Evolutionary conservation across 2,888 invertebrate genomes (phyloP).

Genomic region (Horisme vitalbata): DNA sequence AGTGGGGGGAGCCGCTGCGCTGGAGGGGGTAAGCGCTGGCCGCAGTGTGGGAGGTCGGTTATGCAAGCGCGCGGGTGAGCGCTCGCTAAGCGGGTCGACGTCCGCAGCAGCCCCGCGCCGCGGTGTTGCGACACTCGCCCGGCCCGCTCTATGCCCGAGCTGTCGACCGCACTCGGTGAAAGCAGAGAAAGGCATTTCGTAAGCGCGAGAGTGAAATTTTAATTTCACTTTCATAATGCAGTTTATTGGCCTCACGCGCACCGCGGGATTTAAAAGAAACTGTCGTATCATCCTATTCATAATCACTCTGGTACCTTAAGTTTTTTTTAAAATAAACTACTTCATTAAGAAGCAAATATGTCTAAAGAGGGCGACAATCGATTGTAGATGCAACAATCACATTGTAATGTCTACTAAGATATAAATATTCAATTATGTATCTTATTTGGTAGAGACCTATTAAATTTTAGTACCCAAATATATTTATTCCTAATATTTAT

Average conservation of each 20-base stretch:
- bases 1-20: slow-evolving; percentile 31
- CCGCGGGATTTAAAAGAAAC: slow-evolving; percentile 15
- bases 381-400: too few species aligned
- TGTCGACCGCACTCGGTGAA: slow-evolving; percentile 59
- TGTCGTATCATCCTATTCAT: not conserved
- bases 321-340: too few species aligned
- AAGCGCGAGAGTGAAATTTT: slow-evolving; percentile 81
- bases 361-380: too few species aligned
- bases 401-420: too few species aligned
- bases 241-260: slow-evolving; percentile 63
- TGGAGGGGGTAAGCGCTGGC: slow-evolving; percentile 33
- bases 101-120: slow-evolving; percentile 68
- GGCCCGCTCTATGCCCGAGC: slow-evolving; percentile 36
- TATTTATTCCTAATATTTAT: too few species aligned
- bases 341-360: too few species aligned
- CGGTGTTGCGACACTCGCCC: slow-evolving; percentile 61
- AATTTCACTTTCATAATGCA: slow-evolving; percentile 78
- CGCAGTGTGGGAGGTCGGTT: slow-evolving; percentile 56
- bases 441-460: too few species aligned
- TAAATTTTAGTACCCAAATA: too few species aligned
- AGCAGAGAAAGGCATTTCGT: slow-evolving; percentile 83
- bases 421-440: too few species aligned
- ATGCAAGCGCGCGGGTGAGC: slow-evolving; percentile 84
- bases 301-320: too few species aligned
- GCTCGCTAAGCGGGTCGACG: slow-evolving; percentile 87